phyloP scores from a whole-genome alignment of 2,797 vertebrate genomes.

The Argya squamiceps region DNA sequence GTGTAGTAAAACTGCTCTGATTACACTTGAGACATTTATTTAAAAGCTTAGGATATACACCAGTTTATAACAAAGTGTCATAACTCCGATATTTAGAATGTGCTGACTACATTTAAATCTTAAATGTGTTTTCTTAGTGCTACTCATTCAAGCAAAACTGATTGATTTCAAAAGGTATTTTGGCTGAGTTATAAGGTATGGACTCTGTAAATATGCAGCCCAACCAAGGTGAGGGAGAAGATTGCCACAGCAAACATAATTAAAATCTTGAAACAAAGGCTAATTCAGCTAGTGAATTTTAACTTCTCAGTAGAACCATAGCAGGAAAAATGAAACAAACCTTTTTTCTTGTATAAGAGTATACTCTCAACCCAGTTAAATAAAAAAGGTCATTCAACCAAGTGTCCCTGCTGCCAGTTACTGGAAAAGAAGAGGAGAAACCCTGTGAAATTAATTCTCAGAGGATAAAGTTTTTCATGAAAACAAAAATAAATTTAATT shows the following conservation, averaged over 20 bases:
- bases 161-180: not conserved
- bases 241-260: not conserved
- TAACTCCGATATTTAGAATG: not conserved
- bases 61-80: not conserved
- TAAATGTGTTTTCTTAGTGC: not conserved
- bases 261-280: constrained; percentile 5
- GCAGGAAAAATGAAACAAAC: constrained; percentile 2
- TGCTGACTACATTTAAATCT: not conserved
- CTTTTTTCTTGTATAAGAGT: not conserved
- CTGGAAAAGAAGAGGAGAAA: constrained; percentile 2
- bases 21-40: not conserved
- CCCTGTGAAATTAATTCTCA: constrained; percentile 18
- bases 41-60: not conserved
- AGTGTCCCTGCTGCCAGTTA: constrained; percentile 10
- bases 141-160: not conserved
- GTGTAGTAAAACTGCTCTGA: not conserved
- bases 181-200: not conserved
- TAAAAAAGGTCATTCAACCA: constrained; percentile 15
- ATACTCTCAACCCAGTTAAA: not conserved
- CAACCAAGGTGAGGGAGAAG: not conserved
- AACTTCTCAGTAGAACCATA: not conserved
- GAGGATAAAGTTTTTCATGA: constrained; percentile 29
- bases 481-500: constrained; percentile 55
- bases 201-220: not conserved
- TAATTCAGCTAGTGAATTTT: not conserved